Base-by-base conservation (phyloP, 2,797 vertebrate species). In the Euthynnus affinis region DNA sequence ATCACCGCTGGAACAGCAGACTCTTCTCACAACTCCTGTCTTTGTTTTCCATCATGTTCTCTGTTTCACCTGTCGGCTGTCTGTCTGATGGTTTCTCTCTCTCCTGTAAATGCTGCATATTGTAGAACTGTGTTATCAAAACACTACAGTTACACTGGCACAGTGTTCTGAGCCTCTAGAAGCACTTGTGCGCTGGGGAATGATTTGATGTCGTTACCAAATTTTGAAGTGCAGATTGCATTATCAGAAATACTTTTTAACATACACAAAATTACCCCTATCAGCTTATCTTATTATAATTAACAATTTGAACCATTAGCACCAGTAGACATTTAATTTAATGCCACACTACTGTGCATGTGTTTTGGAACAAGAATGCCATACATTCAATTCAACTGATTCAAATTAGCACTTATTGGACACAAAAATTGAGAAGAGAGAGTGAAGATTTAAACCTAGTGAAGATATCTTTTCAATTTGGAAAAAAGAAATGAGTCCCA, bases 1-100 rank as follows among this genome's bases (percentile, higher is more conserved):
- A 80, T 62, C 20, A 34, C 56, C 10, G 9, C 42, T 70, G 74
- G 55, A 76, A 53, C 23, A 51, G 72, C 56, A 66, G 42, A 22
- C 44, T 42, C 29, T 49, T 13, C 32, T 29, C 29, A 59, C 68
- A 74, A 32, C 58, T 57, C 27, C 52, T 46, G 61, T 58, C n/a
- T 76, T 44, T 29, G 57, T 53, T 20, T 51, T 25, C 4, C 6
- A 13, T 49, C n/a, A 29, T 57, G 49, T 25, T 72, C 42, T 61
- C 5, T 15, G 29, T 49, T 55, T 72, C 15, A 8, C 65, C 64
- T 53, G 58, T 71, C 57, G 58, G 44, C 74, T 58, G 27, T 53
- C 67, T 48, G 23, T 23, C 40, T 71, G 56, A 18, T 29, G 14
- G 15, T 53, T 12, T 68, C 23, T 59, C 70, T 71, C 42, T 69